Evolutionary conservation across 2,113 vertebrate genomes (phyloP), one percentile per base, ranked within the genome.

Genomic region (Daboia siamensis): DNA sequence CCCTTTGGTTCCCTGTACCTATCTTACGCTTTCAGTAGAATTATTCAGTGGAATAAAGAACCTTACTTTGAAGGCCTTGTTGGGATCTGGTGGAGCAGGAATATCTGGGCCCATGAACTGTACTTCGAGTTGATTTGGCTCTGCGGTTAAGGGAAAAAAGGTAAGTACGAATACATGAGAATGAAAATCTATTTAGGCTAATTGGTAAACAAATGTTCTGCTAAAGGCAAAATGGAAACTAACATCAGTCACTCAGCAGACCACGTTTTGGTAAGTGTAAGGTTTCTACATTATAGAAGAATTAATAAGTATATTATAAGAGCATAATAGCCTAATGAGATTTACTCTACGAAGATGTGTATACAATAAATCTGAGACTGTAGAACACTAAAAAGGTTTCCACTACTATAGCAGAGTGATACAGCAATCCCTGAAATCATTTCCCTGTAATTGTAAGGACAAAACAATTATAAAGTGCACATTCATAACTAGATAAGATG

Each of bases 11-110:
- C 26, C 85, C 48, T 15, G 13, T 2, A 26, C 12, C 85, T 86
- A 5, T 12, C 85, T 54, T 55, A 24, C 1, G 3, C 4, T 55
- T 10, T 24, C 21, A 10, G 29, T 74, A 51, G 52, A 55, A 46
- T 52, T 21, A 20, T 13, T 91, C 8, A 39, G n/a, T 69, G 26
- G 15, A 52, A n/a, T 51, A 87, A 69, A 33, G 44, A 33, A 44
- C 46, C 94, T 93, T 64, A 98, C 98, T 97, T 98, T 98, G 64
- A 98, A 98, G 21, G 98, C 98, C 93, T 98, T 98, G 96, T 98
- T 98, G 94, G 98, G 97, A 95, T 98, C 98, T 0, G 98, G 98
- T 5, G 98, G 98, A 96, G 97, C 97, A 26, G 98, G 96, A 97
- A 98, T 97, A 46, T 98, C 97, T 29, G 98, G 97, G 0, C 98